Base-by-base conservation (phyloP, 2,113 vertebrate genomes). In the Anolis carolinensis region DNA sequence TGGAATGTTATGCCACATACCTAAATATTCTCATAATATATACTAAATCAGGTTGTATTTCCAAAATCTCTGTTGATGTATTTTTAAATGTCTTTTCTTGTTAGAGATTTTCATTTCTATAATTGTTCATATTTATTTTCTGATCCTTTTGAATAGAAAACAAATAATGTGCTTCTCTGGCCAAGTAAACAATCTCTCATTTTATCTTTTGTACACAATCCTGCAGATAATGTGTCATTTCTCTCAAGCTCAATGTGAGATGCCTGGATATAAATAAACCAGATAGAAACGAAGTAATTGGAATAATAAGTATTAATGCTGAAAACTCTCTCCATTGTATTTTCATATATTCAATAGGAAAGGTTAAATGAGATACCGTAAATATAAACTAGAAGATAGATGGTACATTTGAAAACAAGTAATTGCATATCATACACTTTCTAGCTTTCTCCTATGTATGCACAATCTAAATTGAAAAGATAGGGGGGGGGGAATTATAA, bases 191-290 rank as follows among this genome's bases (percentile, higher is more conserved):
- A 87, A 90, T 89, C 59, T 86, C 72, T 90, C 80, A 81, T 91
- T 93, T 92, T 91, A 91, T 93, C 90, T 92, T 92, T 85, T 89
- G 81, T 84, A 52, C 70, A 91, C 89, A 85, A 34, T 75, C 85
- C 85, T 89, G 80, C 70, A 90, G 88, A 83, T 88, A 91, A 92
- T 73, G 81, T 86, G 39, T 72, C 0, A 84, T 90, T 93, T 91
- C 70, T 93, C 79, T 83, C 63, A 75, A 89, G 85, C 74, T 63
- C 14, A 86, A 48, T 73, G 23, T 59, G 92, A 93, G 87, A 88
- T 34, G 39, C 30, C 21, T 92, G 63, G n/a, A 93, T 91, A 93
- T 87, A 89, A 91, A 85, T 89, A 89, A 93, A 81, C 86, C 77
- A 68, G 72, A 82, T 67, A 55, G 74, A 82, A 90, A 89, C 82